These are phyloP conservation scores for Uropsilus gracilis DNA, from an alignment of 2,113 vertebrate genomes.

Conservation along the genomic window DNA sequence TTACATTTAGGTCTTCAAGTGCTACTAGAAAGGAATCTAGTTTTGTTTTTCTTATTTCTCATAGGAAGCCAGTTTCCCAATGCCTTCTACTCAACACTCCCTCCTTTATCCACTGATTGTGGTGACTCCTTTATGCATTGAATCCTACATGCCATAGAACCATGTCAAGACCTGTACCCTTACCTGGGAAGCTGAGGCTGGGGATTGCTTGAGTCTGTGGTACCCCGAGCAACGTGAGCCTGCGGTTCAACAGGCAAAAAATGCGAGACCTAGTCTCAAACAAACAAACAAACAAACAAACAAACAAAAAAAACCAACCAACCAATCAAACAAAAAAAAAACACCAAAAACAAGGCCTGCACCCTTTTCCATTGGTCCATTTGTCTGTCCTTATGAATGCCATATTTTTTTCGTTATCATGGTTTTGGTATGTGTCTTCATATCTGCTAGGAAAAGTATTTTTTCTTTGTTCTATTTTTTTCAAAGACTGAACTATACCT, in stretches of 20 bases:
- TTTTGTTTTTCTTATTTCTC: conserved; percentile 25
- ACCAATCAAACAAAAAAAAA: too few relatives aligned
- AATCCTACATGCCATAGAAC: neutral
- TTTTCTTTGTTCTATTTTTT: neutral
- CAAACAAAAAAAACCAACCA: too few relatives aligned
- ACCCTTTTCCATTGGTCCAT: neutral
- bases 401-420: neutral
- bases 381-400: neutral
- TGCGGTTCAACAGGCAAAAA: too few relatives aligned
- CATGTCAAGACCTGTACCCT: neutral
- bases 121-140: neutral
- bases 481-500: too few relatives aligned
- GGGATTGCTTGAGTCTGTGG: too few relatives aligned
- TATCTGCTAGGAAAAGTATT: neutral
- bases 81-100: neutral
- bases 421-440: neutral
- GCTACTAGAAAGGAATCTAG: neutral
- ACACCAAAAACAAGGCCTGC: too few relatives aligned
- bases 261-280: too few relatives aligned
- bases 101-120: neutral
- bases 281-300: too few relatives aligned
- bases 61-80: neutral
- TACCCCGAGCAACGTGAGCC: too few relatives aligned
- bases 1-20: neutral
- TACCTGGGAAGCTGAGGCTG: too few relatives aligned